These are phyloP conservation scores for Ramazzottius varieornatus DNA, from an alignment of 2,888 invertebrate genomes.

Conservation along the genomic window DNA sequence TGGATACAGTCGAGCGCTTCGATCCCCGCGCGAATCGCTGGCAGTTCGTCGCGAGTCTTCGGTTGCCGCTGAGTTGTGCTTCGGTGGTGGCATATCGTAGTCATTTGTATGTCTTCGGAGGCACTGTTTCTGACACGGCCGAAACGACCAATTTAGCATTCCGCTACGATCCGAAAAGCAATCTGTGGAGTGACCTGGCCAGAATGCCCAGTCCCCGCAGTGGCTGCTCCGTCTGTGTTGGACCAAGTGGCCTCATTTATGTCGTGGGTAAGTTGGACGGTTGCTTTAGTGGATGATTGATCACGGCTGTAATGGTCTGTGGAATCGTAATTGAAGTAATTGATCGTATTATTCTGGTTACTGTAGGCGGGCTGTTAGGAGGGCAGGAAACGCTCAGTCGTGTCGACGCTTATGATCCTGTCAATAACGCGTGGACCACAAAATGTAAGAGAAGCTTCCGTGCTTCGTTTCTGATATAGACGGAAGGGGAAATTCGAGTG, in stretches of 20 bases:
- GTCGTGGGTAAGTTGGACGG: conserved; percentile 22
- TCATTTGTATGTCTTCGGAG: neutral
- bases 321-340: neutral
- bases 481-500: too few relatives aligned
- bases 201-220: conserved; percentile 27
- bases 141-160: neutral
- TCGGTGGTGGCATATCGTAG: neutral
- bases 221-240: conserved; percentile 27
- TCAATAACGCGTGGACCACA: neutral
- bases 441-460: neutral
- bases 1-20: conserved; percentile 25
- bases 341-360: neutral
- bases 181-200: conserved; percentile 25
- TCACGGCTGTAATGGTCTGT: neutral
- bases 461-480: too few relatives aligned
- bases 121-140: neutral
- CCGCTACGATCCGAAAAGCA: conserved; percentile 23
- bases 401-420: neutral
- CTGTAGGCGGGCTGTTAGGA: neutral
- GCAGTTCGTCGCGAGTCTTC: neutral
- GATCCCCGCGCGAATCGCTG: neutral
- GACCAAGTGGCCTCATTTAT: conserved; percentile 24
- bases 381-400: neutral
- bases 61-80: neutral
- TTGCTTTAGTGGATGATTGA: too few relatives aligned